Percentiles rank a stretch among this genome's conserved stretches.
Evolutionary conservation across 2,797 vertebrate genomes (phyloP).

Genomic region (Rachycentron canadum): DNA sequence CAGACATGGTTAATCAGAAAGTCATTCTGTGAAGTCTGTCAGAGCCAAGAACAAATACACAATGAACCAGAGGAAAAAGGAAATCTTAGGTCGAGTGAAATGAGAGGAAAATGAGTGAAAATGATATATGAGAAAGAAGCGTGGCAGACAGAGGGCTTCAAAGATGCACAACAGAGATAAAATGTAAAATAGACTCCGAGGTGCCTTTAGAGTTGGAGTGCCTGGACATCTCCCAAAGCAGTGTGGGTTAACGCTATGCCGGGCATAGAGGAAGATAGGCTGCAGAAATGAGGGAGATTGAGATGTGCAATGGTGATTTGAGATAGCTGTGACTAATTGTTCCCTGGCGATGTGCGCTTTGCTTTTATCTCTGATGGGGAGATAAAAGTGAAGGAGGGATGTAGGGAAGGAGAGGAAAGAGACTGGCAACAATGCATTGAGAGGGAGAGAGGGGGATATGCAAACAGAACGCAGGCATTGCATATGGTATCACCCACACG

Average conservation of each 20-base stretch:
- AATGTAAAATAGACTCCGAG: conserved; percentile 57
- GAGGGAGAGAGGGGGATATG: neutral
- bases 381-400: conserved; percentile 56
- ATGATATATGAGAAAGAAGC: conserved; percentile 21
- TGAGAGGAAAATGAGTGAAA: conserved; percentile 1
- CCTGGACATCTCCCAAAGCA: conserved; percentile 47
- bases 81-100: conserved; percentile 37
- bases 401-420: neutral
- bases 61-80: conserved; percentile 10
- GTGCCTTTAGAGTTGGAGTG: conserved; percentile 48
- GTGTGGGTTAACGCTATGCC: conserved; percentile 62
- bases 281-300: conserved; percentile 64
- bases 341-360: conserved; percentile 61
- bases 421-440: neutral
- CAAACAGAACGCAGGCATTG: conserved; percentile 17
- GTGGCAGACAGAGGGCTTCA: conserved; percentile 30
- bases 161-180: conserved; percentile 58
- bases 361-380: conserved; percentile 75
- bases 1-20: conserved; percentile 47
- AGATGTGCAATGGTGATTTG: conserved; percentile 64
- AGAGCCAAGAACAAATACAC: conserved; percentile 16
- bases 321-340: conserved; percentile 77
- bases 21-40: conserved; percentile 39
- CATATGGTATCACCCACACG: conserved; percentile 13
- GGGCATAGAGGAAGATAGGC: conserved; percentile 45